Evolutionary conservation across 1,140 invertebrate genomes (phyloP).

Genomic region (Onthophagus taurus): DNA sequence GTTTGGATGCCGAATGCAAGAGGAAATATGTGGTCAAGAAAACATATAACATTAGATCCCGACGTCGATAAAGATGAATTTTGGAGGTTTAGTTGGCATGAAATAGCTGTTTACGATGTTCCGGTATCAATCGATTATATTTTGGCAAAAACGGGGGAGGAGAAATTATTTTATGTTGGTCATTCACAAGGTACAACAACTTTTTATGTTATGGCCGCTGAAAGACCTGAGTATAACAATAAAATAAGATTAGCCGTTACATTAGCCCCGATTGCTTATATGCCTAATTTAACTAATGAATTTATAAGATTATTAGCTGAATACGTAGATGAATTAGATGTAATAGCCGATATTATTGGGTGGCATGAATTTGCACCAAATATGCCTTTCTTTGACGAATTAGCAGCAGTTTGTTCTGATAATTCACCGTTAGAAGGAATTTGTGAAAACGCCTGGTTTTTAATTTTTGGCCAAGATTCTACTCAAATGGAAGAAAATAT

Average conservation of each 20-base stretch:
- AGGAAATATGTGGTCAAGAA: conserved; percentile 55
- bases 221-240: conserved; percentile 40
- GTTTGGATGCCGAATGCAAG: conserved; percentile 63
- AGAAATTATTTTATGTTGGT: conserved; percentile 49
- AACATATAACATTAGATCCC: conserved; percentile 37
- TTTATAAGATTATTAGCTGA: conserved; percentile 21
- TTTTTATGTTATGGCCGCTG: conserved; percentile 41
- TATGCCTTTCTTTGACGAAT: conserved; percentile 38
- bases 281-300: conserved; percentile 8
- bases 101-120: conserved; percentile 51
- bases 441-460: conserved; percentile 7
- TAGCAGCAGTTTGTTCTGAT: conserved; percentile 41
- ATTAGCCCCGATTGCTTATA: conserved; percentile 7
- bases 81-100: conserved; percentile 54
- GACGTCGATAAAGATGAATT: conserved; percentile 41
- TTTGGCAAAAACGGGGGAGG: conserved; percentile 38
- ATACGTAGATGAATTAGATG: conserved; percentile 1
- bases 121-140: conserved; percentile 49
- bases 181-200: conserved; percentile 58
- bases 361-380: neutral
- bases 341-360: conserved; percentile 33
- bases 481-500: conserved; percentile 9
- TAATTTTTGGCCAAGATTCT: conserved; percentile 5
- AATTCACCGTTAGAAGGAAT: conserved; percentile 1
- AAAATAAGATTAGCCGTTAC: conserved; percentile 34